These are phyloP conservation scores for Zeus faber DNA, from an alignment of 2,113 vertebrate species.

Conservation along the genomic window DNA sequence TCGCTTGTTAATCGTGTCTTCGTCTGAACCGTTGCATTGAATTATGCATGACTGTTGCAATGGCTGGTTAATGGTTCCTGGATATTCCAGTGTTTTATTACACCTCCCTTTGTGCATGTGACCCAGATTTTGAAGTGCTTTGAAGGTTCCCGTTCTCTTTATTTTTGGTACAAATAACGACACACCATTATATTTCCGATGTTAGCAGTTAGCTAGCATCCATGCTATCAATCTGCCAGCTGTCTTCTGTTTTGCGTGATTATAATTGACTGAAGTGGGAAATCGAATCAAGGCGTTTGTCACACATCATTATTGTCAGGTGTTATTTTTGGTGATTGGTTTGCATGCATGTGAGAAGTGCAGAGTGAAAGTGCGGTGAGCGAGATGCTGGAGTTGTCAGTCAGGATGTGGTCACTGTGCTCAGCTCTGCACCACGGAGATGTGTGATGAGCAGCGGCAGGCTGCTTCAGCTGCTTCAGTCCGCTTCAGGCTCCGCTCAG, in stretches of 20 bases:
- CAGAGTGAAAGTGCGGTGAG: conserved; percentile 28
- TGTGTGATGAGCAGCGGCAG: conserved; percentile 25
- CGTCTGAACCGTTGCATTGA: conserved; percentile 39
- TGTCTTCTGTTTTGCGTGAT: conserved; percentile 24
- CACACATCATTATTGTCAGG: conserved; percentile 19
- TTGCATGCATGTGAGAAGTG: conserved; percentile 48
- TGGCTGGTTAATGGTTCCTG: conserved; percentile 48
- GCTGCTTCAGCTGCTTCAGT: conserved; percentile 8
- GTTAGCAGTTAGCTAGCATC: too few species aligned
- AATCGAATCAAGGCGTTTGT: not conserved
- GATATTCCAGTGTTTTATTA: conserved; percentile 51
- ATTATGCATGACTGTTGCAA: conserved; percentile 56
- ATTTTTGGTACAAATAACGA: too few species aligned
- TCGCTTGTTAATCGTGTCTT: conserved; percentile 40
- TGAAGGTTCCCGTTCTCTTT: not conserved
- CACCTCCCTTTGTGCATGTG: conserved; percentile 41
- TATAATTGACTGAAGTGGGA: not conserved
- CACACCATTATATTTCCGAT: too few species aligned
- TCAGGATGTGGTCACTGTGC: conserved; percentile 76
- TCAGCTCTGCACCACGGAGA: conserved; percentile 42
- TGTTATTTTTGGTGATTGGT: conserved; percentile 20
- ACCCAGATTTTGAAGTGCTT: conserved; percentile 30
- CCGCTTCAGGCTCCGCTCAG: conserved; percentile 28
- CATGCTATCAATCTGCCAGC: conserved; percentile 21
- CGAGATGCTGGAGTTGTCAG: conserved; percentile 39